Conservation (phyloP, 2,888 invertebrate species). For the Ichneumoninae sp. region DNA sequence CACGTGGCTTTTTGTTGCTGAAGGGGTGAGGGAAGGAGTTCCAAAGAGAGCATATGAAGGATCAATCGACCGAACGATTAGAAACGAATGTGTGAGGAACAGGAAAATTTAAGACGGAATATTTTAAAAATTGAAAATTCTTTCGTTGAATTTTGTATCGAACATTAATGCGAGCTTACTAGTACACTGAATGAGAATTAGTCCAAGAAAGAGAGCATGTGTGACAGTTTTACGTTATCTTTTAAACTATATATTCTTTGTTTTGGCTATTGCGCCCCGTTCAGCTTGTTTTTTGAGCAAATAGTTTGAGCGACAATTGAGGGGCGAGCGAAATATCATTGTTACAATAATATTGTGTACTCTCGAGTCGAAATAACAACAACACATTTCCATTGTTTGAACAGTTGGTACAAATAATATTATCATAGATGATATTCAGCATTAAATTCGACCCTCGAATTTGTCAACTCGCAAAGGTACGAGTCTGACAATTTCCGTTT, state of each 20-base stretch:
- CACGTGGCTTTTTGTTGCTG: slow-evolving; percentile 33
- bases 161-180: not conserved
- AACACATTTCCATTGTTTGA: not conserved
- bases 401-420: not conserved
- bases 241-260: slow-evolving; percentile 7
- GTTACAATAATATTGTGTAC: not conserved
- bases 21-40: not conserved
- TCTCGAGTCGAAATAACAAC: not conserved
- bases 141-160: not conserved
- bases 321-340: not conserved
- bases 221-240: not conserved
- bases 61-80: slow-evolving; percentile 19
- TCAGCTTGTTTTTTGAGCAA: slow-evolving; percentile 58
- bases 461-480: slow-evolving; percentile 4
- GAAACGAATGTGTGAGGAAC: not conserved
- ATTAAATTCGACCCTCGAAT: slow-evolving; percentile 14
- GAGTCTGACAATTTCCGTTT: slow-evolving; percentile 21
- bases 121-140: not conserved
- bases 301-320: slow-evolving; percentile 60
- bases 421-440: slow-evolving; percentile 9
- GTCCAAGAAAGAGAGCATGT: slow-evolving; percentile 43
- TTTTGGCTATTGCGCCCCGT: slow-evolving; percentile 10
- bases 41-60: slow-evolving; percentile 8
- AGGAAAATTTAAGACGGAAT: not conserved
- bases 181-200: slow-evolving; percentile 15